A percentile compares a stretch with the other conserved stretches of the same genome.
Evolutionary conservation across 2,797 vertebrate genomes (phyloP).

Genomic region (Balearica regulorum): DNA sequence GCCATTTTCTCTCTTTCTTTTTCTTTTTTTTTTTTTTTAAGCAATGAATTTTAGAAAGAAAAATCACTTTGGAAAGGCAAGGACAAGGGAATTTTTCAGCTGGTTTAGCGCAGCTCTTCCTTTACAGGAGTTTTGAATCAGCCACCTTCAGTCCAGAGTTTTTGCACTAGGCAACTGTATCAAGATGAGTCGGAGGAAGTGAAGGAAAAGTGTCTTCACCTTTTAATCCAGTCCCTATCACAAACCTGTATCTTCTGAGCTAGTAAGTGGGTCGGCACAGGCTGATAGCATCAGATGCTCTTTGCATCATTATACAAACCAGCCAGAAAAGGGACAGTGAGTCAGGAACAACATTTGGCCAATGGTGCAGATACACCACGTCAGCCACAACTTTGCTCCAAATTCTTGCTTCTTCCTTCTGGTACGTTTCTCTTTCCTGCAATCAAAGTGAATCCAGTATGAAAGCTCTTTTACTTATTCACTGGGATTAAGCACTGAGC

Average conservation of each 20-base stretch:
- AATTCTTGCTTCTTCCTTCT: background rate
- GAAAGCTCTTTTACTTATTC: background rate
- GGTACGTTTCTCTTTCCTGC: background rate
- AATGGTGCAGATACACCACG: fast-evolving
- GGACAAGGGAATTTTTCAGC: background rate
- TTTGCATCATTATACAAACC: background rate
- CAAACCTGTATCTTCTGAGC: background rate
- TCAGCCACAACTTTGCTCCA: background rate
- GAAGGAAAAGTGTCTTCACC: no score
- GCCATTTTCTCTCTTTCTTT: background rate
- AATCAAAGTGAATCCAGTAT: background rate
- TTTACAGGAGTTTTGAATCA: background rate
- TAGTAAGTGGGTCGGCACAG: background rate
- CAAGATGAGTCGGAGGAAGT: background rate
- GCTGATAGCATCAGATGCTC: background rate
- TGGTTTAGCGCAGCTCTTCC: background rate
- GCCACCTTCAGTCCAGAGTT: background rate
- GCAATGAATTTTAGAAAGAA: background rate
- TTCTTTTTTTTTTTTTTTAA: background rate
- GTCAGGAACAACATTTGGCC: background rate
- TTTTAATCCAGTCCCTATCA: background rate
- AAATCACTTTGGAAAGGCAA: background rate
- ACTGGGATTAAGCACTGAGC: background rate
- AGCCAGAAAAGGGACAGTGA: background rate
- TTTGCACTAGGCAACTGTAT: background rate